Conservation (phyloP, 2,113 vertebrate species). For the Pipra filicauda region DNA sequence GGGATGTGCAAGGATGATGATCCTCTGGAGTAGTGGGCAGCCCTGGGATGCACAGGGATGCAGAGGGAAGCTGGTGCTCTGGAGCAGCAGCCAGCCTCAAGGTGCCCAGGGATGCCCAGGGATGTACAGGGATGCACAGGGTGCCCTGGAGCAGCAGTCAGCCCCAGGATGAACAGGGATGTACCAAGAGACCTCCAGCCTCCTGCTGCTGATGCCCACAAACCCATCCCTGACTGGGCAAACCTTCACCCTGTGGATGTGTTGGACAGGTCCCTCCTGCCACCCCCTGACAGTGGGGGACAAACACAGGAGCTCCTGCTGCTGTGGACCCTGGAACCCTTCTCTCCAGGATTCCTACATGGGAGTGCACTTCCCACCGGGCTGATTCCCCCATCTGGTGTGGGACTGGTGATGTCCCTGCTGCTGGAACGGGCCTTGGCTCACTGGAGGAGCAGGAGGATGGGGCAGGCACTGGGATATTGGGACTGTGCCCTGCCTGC, state of each 20-base stretch:
- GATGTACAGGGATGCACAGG: background rate
- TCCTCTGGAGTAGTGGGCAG: no score
- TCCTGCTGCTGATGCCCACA: background rate
- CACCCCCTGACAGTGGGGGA: fast-evolving
- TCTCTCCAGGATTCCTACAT: background rate
- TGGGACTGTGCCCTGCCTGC: background rate
- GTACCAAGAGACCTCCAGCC: background rate
- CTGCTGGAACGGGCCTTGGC: fast-evolving
- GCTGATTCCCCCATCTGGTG: background rate
- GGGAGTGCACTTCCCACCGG: background rate
- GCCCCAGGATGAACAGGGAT: no score
- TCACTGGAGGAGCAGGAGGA: background rate
- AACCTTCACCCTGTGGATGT: background rate
- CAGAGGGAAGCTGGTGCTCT: no score
- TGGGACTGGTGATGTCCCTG: background rate
- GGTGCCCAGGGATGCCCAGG: background rate
- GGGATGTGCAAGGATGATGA: background rate
- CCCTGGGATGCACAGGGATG: background rate
- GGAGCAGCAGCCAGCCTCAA: no score
- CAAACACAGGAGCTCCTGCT: background rate
- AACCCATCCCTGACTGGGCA: background rate
- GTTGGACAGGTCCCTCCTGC: background rate
- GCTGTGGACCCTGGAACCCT: fast-evolving
- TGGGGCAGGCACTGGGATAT: background rate
- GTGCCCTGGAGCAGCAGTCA: no score